Evolutionary conservation across 2,113 vertebrate species (phyloP), one percentile per base, ranked within the genome.

Genomic region (Malurus alboscapulatus): DNA sequence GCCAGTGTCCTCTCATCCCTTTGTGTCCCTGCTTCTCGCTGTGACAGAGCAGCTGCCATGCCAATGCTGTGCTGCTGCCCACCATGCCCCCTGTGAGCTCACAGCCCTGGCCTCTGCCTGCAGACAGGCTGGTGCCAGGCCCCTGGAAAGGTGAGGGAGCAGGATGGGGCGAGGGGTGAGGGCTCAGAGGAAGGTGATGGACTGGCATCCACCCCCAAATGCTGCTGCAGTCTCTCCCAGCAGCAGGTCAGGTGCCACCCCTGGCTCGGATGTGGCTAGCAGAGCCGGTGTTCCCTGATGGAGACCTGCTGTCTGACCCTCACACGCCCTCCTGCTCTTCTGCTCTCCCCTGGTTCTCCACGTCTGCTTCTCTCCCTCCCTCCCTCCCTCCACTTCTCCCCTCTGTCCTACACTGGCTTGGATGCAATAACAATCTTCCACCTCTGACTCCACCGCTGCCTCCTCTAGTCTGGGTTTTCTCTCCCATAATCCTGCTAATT

Each of bases 401-500:
- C 63, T 92, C 53, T 90, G 26, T 87, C 88, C 83, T 91, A 27
- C 55, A 15, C 94, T 87, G 69, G 88, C 95, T 95, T 95, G 91
- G 87, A 88, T 94, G 96, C 96, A 93, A 54, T 93, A 96, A 94
- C 97, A 96, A 66, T 88, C 88, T 92, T 97, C 93, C 95, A 79
- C 53, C 84, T 95, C 96, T 81, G 47, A 44, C 42, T 87, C 96
- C 88, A 87, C 91, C 79, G 92, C 95, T 80, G 59, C 91, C 87
- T 92, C 69, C 77, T 91, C 93, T 93, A 40, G 67, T 93, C 91
- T 92, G 94, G 80, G 94, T 95, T 92, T 97, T 96, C 97, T 97
- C 92, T 94, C 97, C 98, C 98, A 92, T 98, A 98, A 98, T 98
- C 98, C 98, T 98, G 98, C 98, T 98, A 98, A 99, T 98, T 98